Base-by-base conservation (phyloP, 2,113 vertebrate species). In the Nyctereutes procyonoides region DNA sequence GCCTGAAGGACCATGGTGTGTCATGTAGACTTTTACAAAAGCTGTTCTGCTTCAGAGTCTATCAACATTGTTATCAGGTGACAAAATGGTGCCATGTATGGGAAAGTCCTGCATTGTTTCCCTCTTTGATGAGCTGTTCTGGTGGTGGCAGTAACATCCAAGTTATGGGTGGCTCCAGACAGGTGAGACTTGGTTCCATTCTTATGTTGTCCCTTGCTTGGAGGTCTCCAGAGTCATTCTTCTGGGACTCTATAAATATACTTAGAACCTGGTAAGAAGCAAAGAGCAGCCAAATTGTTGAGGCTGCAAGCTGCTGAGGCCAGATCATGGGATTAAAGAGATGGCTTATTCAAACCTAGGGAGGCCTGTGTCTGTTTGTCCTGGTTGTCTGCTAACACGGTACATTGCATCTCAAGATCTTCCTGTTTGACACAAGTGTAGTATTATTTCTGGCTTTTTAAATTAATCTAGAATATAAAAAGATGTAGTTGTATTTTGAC, bases 381-480 rank as follows among this genome's bases (percentile, higher is more conserved):
- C 96, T 90, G 95, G 76, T 93, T 98, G 95, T 98, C 94, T 97
- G 76, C 67, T 98, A 97, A 96, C 98, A 97, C 89, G 98, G 98
- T 98, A 99, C 98, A 94, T 82, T 74, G 96, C 96, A 96, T 97
- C 98, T 98, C 96, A 97, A 98, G 89, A 95, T 92, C 79, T 84
- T 96, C 85, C 0, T 97, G 80, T 98, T 96, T 98, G 97, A 98
- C 96, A 88, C 30, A 96, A 96, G 79, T 62, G 56, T 96, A 92
- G 97, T 98, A 93, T 96, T 96, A 63, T 98, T 97, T 98, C 97
- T 98, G 95, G 97, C 91, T 97, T 98, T 97, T 97, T 92, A n/a
- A 97, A 85, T 90, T 95, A 88, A 93, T 67, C 53, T 92, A 76
- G 97, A 98, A 93, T 86, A 95, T 96, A 94, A 98, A 97, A 97